Evolutionary conservation across 2,113 vertebrate species (phyloP), one percentile per base, ranked within the genome.

Genomic region (Merops nubicus): DNA sequence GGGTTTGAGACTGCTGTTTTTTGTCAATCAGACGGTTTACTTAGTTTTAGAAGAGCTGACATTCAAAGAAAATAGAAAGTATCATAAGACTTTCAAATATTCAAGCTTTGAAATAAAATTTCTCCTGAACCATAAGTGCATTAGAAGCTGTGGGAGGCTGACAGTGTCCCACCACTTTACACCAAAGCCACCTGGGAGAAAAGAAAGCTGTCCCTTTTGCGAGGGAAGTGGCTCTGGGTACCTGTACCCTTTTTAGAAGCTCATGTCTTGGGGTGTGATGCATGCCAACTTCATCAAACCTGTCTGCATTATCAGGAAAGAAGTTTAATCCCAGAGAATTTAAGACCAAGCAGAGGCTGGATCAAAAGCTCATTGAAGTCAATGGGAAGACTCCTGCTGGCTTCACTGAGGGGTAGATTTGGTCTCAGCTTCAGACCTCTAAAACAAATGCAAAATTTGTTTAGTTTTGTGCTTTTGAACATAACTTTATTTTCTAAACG

Each of bases 381-480:
- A 81, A 69, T 54, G 22, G 57, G 33, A 93, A 92, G 65, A 76
- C 21, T 93, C 93, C 88, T 82, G 80, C 92, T 92, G 88, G 15
- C 48, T 95, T 84, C 47, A 56, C 82, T 48, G 51, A 78, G 60
- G 40, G 47, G 25, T 78, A 53, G 51, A 89, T 42, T 53, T 36
- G 16, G 40, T 86, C 79, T 51, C 73, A 84, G 4, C 36, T 57
- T 86, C 79, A 90, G 76, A 75, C 72, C 56, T 72, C 92, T 82
- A 80, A 92, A 93, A 84, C 4, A 88, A 94, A 91, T 42, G 63
- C 64, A 91, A 88, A 85, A 89, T 85, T 74, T 95, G 67, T 91
- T 95, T 93, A 80, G 79, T 82, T 96, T 92, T 65, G 31, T 79
- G 45, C 84, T 97, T 95, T 92, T 94, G 82, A 96, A 78, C 72